A percentile compares a stretch with the other conserved stretches of the same genome.
Evolutionary conservation across 2,888 invertebrate species (phyloP).

Genomic region (Phania funesta): DNA sequence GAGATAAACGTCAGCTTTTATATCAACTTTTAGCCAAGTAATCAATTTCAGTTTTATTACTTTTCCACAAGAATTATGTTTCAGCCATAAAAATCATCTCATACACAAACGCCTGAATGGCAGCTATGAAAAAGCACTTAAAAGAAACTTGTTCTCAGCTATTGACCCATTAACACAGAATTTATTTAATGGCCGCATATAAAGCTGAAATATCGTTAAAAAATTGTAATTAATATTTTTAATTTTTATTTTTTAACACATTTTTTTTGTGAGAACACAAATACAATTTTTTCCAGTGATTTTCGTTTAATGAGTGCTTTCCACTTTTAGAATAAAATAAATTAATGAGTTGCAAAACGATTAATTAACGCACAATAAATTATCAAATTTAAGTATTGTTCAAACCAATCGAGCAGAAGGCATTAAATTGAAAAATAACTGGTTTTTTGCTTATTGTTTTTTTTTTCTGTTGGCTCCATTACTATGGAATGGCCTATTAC

Average conservation of each 20-base stretch:
- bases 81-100: background rate
- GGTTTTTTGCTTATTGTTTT: constrained; percentile 16
- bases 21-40: too few species aligned
- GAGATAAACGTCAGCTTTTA: too few species aligned
- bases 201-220: background rate
- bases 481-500: constrained; percentile 39
- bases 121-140: background rate
- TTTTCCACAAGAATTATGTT: background rate
- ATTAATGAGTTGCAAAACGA: background rate
- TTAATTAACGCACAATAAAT: background rate
- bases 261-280: background rate
- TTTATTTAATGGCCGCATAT: background rate
- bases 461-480: constrained; percentile 35
- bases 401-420: background rate
- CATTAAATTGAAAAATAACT: constrained; percentile 5
- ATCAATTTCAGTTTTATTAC: too few species aligned
- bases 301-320: background rate
- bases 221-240: constrained; percentile 1
- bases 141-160: background rate
- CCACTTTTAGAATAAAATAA: background rate
- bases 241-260: background rate
- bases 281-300: background rate
- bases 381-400: background rate
- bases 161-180: background rate
- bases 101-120: background rate